Base-by-base conservation (phyloP, 2,888 invertebrate genomes). In the Acanthacorydalis orientalis region DNA sequence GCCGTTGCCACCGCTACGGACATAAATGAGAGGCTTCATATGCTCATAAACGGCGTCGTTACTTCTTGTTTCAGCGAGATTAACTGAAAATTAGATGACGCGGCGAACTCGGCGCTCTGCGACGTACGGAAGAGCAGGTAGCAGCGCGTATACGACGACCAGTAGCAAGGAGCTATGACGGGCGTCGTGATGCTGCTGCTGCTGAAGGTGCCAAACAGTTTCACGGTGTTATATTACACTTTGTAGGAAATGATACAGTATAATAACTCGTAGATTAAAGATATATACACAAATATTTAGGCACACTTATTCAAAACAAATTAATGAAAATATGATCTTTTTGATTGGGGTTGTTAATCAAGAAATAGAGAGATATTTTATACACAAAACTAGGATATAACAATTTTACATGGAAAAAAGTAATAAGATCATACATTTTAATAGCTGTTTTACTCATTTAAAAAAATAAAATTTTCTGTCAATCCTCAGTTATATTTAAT, bases 41-140 rank as follows among this genome's bases (percentile, higher is more conserved):
- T 64, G 64, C 64, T 64, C 60, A 64, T 60, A 64, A 65, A 66
- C 63, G 64, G 63, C 64, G 64, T 62, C 64, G 64, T 65, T 65
- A 64, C 64, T 66, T 66, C 65, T 65, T 64, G 64, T 66, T 65
- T 65, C 62, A 60, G 57, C 57, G 63, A 64, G 66, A 65, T 66
- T 66, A 66, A 66, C 64, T 64, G 64, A 62, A 64, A 65, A 66
- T 66, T 66, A 66, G 65, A 65, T 65, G 64, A 64, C 63, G 63
- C 57, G 64, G 65, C 62, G 64, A 65, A 62, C 63, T 63, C 61
- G 60, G 59, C 57, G 48, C 46, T 23, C 23, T 23, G 23, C 47
- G 43, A 61, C 60, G 61, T 62, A 62, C 63, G 63, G n/a, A 63
- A 62, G 62, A 62, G 48, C 48, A 63, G 62, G 62, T 60, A 60